Percentiles rank a stretch among this genome's conserved stretches.
Evolutionary conservation across 2,113 vertebrate genomes (phyloP).

Genomic region (Anguilla japonica): DNA sequence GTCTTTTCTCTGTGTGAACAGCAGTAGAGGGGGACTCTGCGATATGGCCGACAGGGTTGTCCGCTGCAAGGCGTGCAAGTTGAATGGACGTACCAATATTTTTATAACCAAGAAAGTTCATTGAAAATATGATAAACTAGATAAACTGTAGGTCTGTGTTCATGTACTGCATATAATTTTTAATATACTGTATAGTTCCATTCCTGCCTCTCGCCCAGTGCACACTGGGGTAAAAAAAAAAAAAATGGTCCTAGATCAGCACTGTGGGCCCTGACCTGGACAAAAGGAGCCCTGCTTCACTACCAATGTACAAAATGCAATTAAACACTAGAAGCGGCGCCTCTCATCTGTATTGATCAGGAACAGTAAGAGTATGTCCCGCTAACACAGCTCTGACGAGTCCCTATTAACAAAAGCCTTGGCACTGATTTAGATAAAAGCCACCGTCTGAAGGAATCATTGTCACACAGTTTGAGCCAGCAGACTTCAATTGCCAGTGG

Average conservation of each 20-base stretch:
- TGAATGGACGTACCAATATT: not conserved
- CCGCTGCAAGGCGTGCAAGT: not conserved
- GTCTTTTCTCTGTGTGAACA: conserved; percentile 36
- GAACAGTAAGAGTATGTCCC: conserved; percentile 53
- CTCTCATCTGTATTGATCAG: conserved; percentile 63
- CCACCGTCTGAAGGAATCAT: conserved; percentile 73
- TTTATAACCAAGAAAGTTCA: not conserved
- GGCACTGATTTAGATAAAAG: conserved; percentile 78
- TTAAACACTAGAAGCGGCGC: conserved; percentile 57
- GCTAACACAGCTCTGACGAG: conserved; percentile 58
- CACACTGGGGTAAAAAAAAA: too few relatives aligned
- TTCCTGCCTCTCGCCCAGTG: too few relatives aligned
- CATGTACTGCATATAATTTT: not conserved
- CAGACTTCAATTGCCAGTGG: conserved; percentile 53
- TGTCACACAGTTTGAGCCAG: conserved; percentile 61
- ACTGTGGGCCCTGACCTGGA: too few relatives aligned
- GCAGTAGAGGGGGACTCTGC: conserved; percentile 31
- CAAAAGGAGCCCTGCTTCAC: conserved; percentile 40
- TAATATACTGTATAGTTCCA: too few relatives aligned
- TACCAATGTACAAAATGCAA: conserved; percentile 54
- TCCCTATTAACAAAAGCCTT: conserved; percentile 75
- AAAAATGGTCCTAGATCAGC: too few relatives aligned
- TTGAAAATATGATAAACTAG: conserved; percentile 1
- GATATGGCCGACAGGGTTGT: conserved; percentile 15
- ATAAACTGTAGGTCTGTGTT: not conserved